Conservation (phyloP, 1,140 invertebrate species). For the Aphis gossypii region DNA sequence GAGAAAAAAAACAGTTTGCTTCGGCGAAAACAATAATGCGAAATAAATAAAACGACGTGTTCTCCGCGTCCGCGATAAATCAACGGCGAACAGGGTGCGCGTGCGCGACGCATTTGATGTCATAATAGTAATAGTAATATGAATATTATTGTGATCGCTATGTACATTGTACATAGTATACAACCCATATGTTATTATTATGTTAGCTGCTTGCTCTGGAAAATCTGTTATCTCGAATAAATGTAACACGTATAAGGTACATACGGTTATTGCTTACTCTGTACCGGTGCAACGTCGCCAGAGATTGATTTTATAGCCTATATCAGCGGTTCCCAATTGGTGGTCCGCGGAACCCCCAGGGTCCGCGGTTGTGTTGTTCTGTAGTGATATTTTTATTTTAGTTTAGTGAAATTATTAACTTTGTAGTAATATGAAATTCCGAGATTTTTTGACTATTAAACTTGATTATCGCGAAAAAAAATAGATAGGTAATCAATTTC, state of each 20-base stretch:
- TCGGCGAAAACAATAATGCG: constrained; percentile 24
- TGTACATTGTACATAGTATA: neutral
- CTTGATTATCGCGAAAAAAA: neutral
- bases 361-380: neutral
- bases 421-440: too few species aligned
- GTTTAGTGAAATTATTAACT: too few species aligned
- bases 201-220: neutral
- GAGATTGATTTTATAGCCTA: neutral
- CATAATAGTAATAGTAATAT: constrained; percentile 31
- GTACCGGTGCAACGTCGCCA: neutral
- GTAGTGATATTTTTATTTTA: too few species aligned
- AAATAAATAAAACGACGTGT: constrained; percentile 49
- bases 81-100: neutral
- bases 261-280: neutral
- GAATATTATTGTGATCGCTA: neutral
- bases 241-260: neutral
- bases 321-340: too few species aligned
- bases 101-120: constrained; percentile 34
- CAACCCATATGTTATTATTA: neutral
- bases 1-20: neutral
- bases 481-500: neutral
- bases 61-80: constrained; percentile 34
- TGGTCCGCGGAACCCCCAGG: neutral
- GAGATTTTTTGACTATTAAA: neutral
- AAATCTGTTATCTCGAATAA: neutral